Evolutionary conservation across 92 coral and sea anemone genomes (phyloP).

Genomic region (Desmophyllum pertusum): DNA sequence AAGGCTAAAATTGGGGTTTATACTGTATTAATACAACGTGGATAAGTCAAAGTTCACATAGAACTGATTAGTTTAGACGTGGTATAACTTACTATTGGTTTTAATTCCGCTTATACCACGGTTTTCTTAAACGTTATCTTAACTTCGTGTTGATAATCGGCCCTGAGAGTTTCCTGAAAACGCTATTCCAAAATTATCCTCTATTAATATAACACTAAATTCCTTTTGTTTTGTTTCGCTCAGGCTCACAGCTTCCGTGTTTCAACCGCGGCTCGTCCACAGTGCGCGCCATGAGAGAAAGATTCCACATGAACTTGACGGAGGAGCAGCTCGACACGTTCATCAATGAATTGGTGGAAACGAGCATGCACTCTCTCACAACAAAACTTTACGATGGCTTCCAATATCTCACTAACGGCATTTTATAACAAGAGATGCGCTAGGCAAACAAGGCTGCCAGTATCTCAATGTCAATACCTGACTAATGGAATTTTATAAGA

Average conservation of each 20-base stretch:
- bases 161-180: background rate
- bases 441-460: background rate
- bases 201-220: background rate
- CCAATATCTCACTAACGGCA: slow-evolving; percentile 97
- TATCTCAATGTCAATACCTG: too few relatives aligned
- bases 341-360: slow-evolving; percentile 91
- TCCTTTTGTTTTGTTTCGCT: background rate
- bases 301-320: slow-evolving; percentile 96
- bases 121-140: too few relatives aligned
- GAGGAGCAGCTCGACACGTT: slow-evolving; percentile 95
- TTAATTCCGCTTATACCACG: too few relatives aligned
- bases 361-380: slow-evolving; percentile 91
- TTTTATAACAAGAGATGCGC: slow-evolving; percentile 53
- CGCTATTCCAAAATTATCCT: background rate
- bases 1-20: too few relatives aligned
- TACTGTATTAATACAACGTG: too few relatives aligned
- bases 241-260: slow-evolving; percentile 98
- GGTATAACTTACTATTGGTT: too few relatives aligned
- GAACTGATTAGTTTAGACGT: too few relatives aligned
- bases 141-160: too few relatives aligned
- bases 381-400: slow-evolving; percentile 99
- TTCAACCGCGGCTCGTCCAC: slow-evolving; percentile 96
- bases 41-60: too few relatives aligned
- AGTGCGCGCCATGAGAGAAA: slow-evolving; percentile 91
- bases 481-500: slow-evolving; percentile 82